Base-by-base conservation (phyloP, 92 coral and sea anemone genomes). In the Pocillopora meandrina region DNA sequence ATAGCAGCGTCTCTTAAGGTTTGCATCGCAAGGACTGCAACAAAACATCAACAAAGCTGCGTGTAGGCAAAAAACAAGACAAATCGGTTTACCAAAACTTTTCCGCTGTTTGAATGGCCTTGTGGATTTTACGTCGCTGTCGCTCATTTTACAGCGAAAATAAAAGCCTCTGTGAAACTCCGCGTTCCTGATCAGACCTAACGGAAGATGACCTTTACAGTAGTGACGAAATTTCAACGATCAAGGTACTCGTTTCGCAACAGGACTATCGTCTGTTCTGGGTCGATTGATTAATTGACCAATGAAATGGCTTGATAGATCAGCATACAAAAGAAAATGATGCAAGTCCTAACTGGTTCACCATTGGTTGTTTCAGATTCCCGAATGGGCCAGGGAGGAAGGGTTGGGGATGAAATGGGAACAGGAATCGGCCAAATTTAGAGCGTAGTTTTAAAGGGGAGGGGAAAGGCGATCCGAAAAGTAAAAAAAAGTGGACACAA, bases 91-190 rank as follows among this genome's bases (percentile, higher is more conserved):
- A 97, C 99, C 97, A 67, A 97, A 97, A 77, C 94, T 97, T 79
- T 97, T 97, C 74, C 99, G 79, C 36, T 91, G 97, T 85, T 97
- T 97, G 75, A 97, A 97, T 26, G 99, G 99, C 73, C 91, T 97
- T 74, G 87, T 80, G 55, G 93, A 90, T 75, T 88, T 86, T 21
- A 87, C 79, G 52, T 91, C 98, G 58, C 72, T 83, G 34, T 97
- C 99, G 71, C 88, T 89, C 92, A 94, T 94, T 74, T 64, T 73
- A 21, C 56, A 65, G 71, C 47, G 81, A 61, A 8, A 71, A 71
- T 61, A 82, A 33, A 57, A 65, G 3, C 61, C 26, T 55, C 55
- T 15, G 19, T 63, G 6, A 9, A 61, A 14, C 60, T 5, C 56
- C 67, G 59, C 12, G 61, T 9, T 21, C 36, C 61, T 12, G 61